Evolutionary conservation across 2,797 vertebrate genomes (phyloP).

Genomic region (Mormyrops boulengeri): DNA sequence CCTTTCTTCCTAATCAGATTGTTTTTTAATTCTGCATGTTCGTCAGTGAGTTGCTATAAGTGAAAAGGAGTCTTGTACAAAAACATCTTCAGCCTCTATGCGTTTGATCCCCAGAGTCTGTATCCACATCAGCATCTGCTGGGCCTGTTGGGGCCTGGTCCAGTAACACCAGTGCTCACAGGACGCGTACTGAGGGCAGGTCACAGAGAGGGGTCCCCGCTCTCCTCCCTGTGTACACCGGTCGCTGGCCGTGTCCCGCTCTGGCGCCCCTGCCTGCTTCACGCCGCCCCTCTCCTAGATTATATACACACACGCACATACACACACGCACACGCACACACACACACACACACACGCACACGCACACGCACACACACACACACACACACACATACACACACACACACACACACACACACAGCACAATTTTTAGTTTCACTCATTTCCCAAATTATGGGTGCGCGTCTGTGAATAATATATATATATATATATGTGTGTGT

Average conservation of each 20-base stretch:
- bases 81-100: not conserved
- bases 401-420: not conserved
- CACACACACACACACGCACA: no score
- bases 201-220: not conserved
- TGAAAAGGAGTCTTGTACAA: not conserved
- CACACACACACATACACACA: not conserved
- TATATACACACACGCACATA: not conserved
- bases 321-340: not conserved
- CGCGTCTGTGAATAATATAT: no score
- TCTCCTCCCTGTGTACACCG: not conserved
- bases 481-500: no score
- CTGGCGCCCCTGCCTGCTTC: not conserved
- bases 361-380: no score
- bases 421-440: not conserved
- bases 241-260: not conserved
- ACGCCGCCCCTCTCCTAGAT: not conserved
- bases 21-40: conserved; percentile 26
- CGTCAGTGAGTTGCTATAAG: not conserved
- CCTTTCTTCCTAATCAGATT: conserved; percentile 44
- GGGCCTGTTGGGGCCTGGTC: no score
- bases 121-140: not conserved
- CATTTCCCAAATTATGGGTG: not conserved
- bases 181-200: not conserved
- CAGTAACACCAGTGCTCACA: no score
- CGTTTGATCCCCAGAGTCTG: not conserved